These are phyloP conservation scores for Nycticryphes semicollaris DNA, from an alignment of 2,113 vertebrate species.

Conservation along the genomic window DNA sequence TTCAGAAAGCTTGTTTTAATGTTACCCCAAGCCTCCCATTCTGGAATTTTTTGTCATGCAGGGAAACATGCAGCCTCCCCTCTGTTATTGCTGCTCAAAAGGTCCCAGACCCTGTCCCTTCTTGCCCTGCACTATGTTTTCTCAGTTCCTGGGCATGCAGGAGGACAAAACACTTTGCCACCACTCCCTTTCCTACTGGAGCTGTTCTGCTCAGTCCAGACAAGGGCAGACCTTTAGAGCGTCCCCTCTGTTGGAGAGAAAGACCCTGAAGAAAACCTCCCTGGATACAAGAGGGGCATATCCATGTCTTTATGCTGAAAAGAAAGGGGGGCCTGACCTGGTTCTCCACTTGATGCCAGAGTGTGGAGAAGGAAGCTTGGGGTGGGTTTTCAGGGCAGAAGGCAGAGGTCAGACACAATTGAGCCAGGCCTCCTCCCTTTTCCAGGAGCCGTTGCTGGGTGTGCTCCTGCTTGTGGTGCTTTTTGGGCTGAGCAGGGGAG, in stretches of 20 bases:
- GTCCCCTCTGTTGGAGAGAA: background rate
- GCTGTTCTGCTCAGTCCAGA: background rate
- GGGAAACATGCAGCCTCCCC: background rate
- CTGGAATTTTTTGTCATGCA: background rate
- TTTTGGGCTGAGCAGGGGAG: background rate
- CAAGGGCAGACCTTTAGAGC: background rate
- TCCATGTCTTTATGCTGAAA: background rate
- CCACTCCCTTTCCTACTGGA: background rate
- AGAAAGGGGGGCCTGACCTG: background rate
- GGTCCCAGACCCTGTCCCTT: background rate
- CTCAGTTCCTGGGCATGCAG: background rate
- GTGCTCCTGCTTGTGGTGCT: rapidly evolving
- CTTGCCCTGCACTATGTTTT: background rate
- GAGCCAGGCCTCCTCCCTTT: background rate
- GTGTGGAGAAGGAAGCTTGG: background rate
- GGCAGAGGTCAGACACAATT: background rate
- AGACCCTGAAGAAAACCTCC: background rate
- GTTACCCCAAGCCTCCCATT: background rate
- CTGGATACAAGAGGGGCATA: background rate
- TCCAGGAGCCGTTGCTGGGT: background rate
- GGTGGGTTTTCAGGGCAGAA: background rate
- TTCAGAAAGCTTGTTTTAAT: background rate
- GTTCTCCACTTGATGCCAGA: background rate
- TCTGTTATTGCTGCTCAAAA: background rate
- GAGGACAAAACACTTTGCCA: background rate